Percentiles rank a stretch among this genome's conserved stretches.
Conservation (phyloP, 1,140 invertebrate genomes). For the Branchinecta lindahli region DNA sequence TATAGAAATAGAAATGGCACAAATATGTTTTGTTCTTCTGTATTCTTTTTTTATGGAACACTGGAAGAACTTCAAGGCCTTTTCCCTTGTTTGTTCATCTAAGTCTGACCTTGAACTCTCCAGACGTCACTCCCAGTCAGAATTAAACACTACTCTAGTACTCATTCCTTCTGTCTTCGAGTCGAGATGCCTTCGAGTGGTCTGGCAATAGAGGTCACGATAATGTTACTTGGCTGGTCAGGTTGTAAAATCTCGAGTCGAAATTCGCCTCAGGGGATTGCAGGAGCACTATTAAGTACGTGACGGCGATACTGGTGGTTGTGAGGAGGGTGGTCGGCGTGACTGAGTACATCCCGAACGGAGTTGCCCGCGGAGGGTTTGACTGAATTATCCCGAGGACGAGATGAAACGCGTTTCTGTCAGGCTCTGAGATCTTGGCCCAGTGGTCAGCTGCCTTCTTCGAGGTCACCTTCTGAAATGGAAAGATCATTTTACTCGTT, state of each 20-base stretch:
- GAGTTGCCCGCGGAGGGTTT: not conserved
- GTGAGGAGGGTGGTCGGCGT: conserved; percentile 11
- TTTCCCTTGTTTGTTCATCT: too few species aligned
- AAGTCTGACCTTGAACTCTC: too few species aligned
- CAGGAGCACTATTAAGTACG: conserved; percentile 16
- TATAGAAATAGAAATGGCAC: too few species aligned
- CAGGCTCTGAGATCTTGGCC: not conserved
- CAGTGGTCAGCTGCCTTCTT: not conserved
- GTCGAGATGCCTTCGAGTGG: too few species aligned
- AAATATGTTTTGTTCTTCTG: too few species aligned
- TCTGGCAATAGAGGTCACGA: too few species aligned
- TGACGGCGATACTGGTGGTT: conserved; percentile 1
- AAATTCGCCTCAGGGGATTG: not conserved
- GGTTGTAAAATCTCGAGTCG: not conserved
- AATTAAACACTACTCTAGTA: too few species aligned
- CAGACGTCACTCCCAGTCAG: too few species aligned
- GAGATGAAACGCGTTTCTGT: not conserved
- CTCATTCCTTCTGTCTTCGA: too few species aligned
- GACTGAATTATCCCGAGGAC: not conserved
- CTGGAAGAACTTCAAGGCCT: too few species aligned
- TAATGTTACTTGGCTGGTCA: too few species aligned
- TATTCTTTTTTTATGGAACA: too few species aligned
- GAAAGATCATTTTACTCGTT: not conserved
- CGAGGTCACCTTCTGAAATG: not conserved
- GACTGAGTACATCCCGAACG: not conserved